Evolutionary conservation across 2,113 vertebrate genomes (phyloP), one percentile per base, ranked within the genome.

Genomic region (Phylloscopus trochilus): DNA sequence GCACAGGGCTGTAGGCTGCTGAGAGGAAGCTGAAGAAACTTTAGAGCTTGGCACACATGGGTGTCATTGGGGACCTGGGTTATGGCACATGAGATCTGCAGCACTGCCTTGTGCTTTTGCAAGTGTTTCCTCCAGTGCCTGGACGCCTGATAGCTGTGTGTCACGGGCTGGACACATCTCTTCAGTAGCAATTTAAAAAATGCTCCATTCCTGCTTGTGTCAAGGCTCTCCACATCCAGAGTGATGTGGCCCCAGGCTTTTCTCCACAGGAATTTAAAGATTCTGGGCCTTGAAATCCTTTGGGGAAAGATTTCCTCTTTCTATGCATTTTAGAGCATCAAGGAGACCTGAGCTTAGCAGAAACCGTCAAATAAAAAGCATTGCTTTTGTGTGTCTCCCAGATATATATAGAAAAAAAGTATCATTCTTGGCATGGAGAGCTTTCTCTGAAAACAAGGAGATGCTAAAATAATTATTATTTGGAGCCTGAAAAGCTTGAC

Each of bases 141-240:
- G 11, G 19, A 30, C 31, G 8, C 30, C 37, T 1, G 8, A n/a
- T 0, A 7, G 35, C 33, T 31, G 1, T 14, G 12, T 56, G n/a
- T 13, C 26, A 22, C 0, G 20, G 52, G 15, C 24, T 8, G 4
- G 52, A 27, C 43, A 76, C 1, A 2, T 24, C 22, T n/a, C 43
- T 78, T 47, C 49, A 76, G 49, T 10, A 62, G 22, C 5, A 60
- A 58, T 85, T 87, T 21, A 8, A 28, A 44, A 79, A 68, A 47
- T 9, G 20, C 3, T 51, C 20, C 7, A 10, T 52, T 80, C 15
- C 49, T 79, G 20, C 14, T 53, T 17, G 16, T 68, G 41, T 23
- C 3, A 5, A 46, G 44, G 39, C 9, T 91, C 35, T 92, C n/a
- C 30, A 10, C 9, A 4, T n/a, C 20, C 13, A 68, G 35, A 49